Evolutionary conservation across 2,888 invertebrate species (phyloP), one percentile per base, ranked within the genome.

Genomic region (Metopia argyrocephala): DNA sequence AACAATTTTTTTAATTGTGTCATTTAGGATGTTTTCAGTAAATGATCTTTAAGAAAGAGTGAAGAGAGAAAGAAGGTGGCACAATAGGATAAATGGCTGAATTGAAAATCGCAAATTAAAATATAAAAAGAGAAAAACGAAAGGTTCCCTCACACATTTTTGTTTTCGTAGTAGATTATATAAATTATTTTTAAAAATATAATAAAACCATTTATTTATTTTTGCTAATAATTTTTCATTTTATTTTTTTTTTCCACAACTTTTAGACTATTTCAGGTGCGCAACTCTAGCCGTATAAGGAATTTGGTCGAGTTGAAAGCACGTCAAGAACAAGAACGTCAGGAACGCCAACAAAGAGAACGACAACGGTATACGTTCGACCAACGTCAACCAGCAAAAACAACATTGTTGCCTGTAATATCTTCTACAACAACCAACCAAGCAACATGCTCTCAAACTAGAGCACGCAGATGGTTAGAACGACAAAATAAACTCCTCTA

Each of bases 291-390:
- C 80, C 89, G 90, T 61, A 89, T 90, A 79, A 88, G 89, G 28
- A 89, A 87, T 76, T 84, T 90, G 74, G 87, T 85, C 20, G 90
- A 90, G 83, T 83, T 89, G n/a, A 90, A 89, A 83, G 87, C 88
- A 15, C 88, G 88, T 12, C 87, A 89, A 83, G 91, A 92, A 84
- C 91, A 92, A 83, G 91, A 92, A 83, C 91, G 90, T 69, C 91
- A 85, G 91, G 91, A 85, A 90, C 86, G 85, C 12, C 84, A 86
- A 64, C 84, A 83, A 59, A 71, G 71, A 62, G 85, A 86, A 80
- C 86, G 85, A 76, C 85, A 86, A 84, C 85, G 85, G 48, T 83
- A 85, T 64, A 82, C 85, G 28, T 85, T 88, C 69, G 87, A 86
- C 76, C 85, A 86, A 38, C 86, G 86, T 48, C 83, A 52, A 59